Base-by-base conservation (phyloP, 2,113 vertebrate species). In the Bujurquina vittata region DNA sequence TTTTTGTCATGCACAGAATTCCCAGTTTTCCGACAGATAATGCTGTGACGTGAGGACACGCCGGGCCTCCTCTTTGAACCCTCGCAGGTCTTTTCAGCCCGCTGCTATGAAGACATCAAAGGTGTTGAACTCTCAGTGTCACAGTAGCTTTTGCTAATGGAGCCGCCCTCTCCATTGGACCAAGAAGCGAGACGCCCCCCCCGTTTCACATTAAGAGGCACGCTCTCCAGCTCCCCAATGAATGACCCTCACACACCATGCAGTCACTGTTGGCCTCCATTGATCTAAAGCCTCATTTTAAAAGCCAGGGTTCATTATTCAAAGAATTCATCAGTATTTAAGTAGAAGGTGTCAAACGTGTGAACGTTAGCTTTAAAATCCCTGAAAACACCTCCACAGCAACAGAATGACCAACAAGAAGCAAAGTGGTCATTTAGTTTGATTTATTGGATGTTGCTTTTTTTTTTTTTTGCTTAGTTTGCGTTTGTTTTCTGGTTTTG, bases 101-200 rank as follows among this genome's bases (percentile, higher is more conserved):
- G 81, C 79, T 81, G 82, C 90, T 85, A 91, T 93, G 86, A 94
- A 90, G 88, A 94, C 89, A 91, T 94, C 93, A 93, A 94, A 92
- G 85, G 82, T 73, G 46, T 54, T 54, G 18, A 72, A 72, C 67
- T 54, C 67, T 49, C 10, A 6, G 46, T 72, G 88, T 90, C 91
- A 91, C 88, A 83, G 88, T 67, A 85, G 89, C 84, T 89, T 92
- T 89, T 67, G 43, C 86, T 91, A 80, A 83, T 83, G 81, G 90
- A 20, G 75, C 84, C 85, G 35, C 91, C 89, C 85, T 84, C 85
- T 82, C 26, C 49, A 72, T 81, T 88, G 86, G 87, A 81, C 73
- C 87, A 60, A 72, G 74, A 76, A 77, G 69, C 14, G 3, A 58
- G 77, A 79, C 31, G 33, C 74, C 87, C 77, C 87, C 77, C 75